Base-by-base conservation (phyloP, 2,888 invertebrate species). In the Dastarcus helophoroides region DNA sequence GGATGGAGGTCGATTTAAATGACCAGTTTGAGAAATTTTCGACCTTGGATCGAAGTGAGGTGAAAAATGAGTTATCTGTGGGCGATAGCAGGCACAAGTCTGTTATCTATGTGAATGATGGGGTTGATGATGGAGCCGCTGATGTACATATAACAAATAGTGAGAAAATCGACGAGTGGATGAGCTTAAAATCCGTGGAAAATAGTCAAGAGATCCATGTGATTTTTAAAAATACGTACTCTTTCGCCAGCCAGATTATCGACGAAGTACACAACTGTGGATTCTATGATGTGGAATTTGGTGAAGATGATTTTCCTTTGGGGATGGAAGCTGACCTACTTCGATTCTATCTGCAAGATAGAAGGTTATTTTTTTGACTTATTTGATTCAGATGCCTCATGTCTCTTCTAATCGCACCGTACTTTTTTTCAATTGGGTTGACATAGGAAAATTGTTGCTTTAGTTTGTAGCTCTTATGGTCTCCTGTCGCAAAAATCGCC, bases 11-110 rank as follows among this genome's bases (percentile, higher is more conserved):
- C 2, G 40, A 45, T 29, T 31, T 42, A 19, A 35, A 44, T 14
- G 31, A 42, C 19, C 50, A 65, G 64, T 67, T 67, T 62, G 57
- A 64, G 53, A 51, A 48, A 30, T 46, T 63, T 61, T 40, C 69
- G 56, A 54, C 69, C 60, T 42, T 42, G 4, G 43, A 34, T 2
- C 40, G 39, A 32, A 32, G 14, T 28, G 22, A 32, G 19, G 12
- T 13, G 23, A 9, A 29, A 17, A 10, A 23, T 23, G 9, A 23
- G 6, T 7, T 12, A 5, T 8, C 7, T 2, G 21, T 8, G 2
- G 15, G 33, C 19, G 45, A 44, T 31, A 48, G 41, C 25, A 54
- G 50, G 36, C 59, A 59, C 33, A 59, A 58, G 43, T 59, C 59
- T 4, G 54, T 60, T 10, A 59, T 61, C 38, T 60, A 60, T 36